Evolutionary conservation across 1,140 invertebrate species (phyloP).

Genomic region (honey bee (Apis mellifera)): Amel_HAv3.1 CM009932.2:12336501-12337000

Average conservation of each 20-base stretch:
- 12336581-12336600: slow-evolving; percentile 40
- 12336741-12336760: neutral
- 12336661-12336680: slow-evolving; percentile 5
- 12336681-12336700: slow-evolving; percentile 28
- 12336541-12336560: slow-evolving; percentile 71
- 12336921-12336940: too few relatives aligned
- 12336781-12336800: neutral
- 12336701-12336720: neutral
- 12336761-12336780: too few relatives aligned
- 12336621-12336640: slow-evolving; percentile 60
- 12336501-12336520: slow-evolving; percentile 22
- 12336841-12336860: too few relatives aligned
- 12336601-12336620: slow-evolving; percentile 60
- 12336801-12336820: too few relatives aligned
- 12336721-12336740: slow-evolving; percentile 32
- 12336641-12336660: slow-evolving; percentile 5
- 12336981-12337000: neutral
- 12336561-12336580: slow-evolving; percentile 63
- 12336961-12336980: neutral
- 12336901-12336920: neutral
- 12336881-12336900: too few relatives aligned
- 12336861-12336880: too few relatives aligned
- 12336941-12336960: too few relatives aligned
- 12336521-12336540: slow-evolving; percentile 53
- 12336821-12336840: too few relatives aligned